phyloP scores from a whole-genome alignment of 1,140 invertebrate species.

The Halesus radiatus region DNA sequence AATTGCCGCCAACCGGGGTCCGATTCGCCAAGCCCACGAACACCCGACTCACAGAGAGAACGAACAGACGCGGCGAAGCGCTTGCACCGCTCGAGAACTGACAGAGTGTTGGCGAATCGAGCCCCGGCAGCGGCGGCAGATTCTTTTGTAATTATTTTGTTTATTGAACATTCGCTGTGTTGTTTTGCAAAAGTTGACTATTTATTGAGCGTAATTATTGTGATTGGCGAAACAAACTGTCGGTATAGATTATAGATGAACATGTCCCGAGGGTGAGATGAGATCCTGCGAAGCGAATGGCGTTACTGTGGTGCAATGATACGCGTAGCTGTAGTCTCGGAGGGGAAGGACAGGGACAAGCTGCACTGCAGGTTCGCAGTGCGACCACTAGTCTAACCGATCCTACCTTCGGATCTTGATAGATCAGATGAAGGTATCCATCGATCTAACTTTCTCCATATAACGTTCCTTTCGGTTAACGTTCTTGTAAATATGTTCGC shows the following conservation, averaged over 20 bases:
- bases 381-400: too few relatives aligned
- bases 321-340: neutral
- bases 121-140: neutral
- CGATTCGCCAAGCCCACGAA: neutral
- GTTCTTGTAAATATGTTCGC: conserved; percentile 3
- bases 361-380: too few relatives aligned
- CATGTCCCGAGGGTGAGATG: neutral
- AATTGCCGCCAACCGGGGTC: neutral
- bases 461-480: conserved; percentile 1
- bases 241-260: conserved; percentile 7
- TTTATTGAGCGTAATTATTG: conserved; percentile 37
- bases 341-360: neutral
- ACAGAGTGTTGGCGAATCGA: neutral
- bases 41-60: neutral
- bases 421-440: neutral
- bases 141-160: conserved; percentile 41
- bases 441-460: neutral
- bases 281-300: conserved; percentile 9
- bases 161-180: conserved; percentile 37
- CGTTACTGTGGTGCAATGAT: neutral
- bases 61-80: neutral
- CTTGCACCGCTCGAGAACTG: neutral
- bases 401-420: neutral
- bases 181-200: conserved; percentile 38
- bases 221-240: conserved; percentile 40